Conservation (phyloP, 92 coral and sea anemone genomes). For the Porites evermanni region DNA sequence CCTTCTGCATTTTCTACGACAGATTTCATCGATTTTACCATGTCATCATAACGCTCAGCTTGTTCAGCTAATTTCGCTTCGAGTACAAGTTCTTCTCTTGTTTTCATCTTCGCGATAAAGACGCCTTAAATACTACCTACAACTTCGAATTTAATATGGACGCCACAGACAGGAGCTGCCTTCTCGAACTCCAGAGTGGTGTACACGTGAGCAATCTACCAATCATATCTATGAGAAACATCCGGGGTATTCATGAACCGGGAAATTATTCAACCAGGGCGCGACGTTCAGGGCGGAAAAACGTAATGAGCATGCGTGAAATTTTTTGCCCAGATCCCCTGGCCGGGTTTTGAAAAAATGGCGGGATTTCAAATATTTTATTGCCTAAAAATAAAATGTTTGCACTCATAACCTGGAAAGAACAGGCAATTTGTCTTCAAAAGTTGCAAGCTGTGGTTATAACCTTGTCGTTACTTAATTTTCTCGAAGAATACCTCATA, state of each 20-base stretch:
- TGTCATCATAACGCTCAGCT: conserved; percentile 96
- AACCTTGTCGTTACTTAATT: no score
- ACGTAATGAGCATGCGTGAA: no score
- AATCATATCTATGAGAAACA: conserved; percentile 17
- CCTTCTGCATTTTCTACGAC: conserved; percentile 55
- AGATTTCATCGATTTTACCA: conserved; percentile 86
- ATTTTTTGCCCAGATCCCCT: no score
- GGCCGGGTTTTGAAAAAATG: no score
- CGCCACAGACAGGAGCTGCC: conserved; percentile 33
- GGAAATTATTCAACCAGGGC: neutral
- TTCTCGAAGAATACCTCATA: no score
- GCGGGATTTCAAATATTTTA: no score
- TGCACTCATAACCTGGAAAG: no score
- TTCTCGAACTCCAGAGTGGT: neutral
- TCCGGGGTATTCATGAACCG: conserved; percentile 47
- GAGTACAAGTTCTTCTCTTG: conserved; percentile 62
- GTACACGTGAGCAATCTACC: conserved; percentile 21
- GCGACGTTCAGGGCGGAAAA: no score
- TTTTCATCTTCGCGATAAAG: conserved; percentile 32
- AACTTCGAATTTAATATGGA: neutral
- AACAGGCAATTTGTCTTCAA: no score
- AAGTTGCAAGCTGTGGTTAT: no score
- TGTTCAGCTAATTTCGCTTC: conserved; percentile 94
- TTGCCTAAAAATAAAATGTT: no score
- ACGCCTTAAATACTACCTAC: neutral